These are phyloP conservation scores for Poecilobothrus nobilitatus DNA, from an alignment of 2,888 invertebrate species.

Conservation along the genomic window DNA sequence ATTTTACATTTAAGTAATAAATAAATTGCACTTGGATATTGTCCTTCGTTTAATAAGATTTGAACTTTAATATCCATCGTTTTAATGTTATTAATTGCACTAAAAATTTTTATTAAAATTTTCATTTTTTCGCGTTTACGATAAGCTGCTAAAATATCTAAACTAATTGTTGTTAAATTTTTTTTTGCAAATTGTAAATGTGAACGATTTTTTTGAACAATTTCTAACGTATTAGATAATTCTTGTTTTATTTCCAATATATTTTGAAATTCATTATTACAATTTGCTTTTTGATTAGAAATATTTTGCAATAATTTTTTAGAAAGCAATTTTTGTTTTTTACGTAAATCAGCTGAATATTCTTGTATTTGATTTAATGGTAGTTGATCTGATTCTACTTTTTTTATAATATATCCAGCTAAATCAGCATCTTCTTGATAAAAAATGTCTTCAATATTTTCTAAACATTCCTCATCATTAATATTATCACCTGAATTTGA, in stretches of 20 bases:
- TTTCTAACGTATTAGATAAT: constrained; percentile 58
- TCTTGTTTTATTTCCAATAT: constrained; percentile 63
- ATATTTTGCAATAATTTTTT: constrained; percentile 90
- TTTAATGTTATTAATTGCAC: constrained; percentile 71
- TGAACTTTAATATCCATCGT: constrained; percentile 78
- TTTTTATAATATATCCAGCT: constrained; percentile 38
- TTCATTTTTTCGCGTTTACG: constrained; percentile 76
- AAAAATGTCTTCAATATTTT: constrained; percentile 40
- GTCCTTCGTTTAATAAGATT: constrained; percentile 69
- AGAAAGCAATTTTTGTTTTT: constrained; percentile 63
- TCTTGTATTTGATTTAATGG: constrained; percentile 34
- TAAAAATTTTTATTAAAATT: constrained; percentile 68
- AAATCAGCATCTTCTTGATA: constrained; percentile 37
- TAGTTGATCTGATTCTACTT: constrained; percentile 24
- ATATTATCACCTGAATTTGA: not conserved
- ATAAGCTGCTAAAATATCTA: constrained; percentile 86
- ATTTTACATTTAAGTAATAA: constrained; percentile 79
- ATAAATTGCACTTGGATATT: constrained; percentile 86
- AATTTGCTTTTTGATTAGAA: constrained; percentile 79
- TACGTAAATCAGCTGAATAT: constrained; percentile 36
- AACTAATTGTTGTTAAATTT: constrained; percentile 74
- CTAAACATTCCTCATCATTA: constrained; percentile 40
- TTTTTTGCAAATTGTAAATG: constrained; percentile 68
- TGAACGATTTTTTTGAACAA: constrained; percentile 62
- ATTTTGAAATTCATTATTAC: constrained; percentile 74